Conservation (phyloP, 2,797 vertebrate genomes). For the Podarcis siculus region DNA sequence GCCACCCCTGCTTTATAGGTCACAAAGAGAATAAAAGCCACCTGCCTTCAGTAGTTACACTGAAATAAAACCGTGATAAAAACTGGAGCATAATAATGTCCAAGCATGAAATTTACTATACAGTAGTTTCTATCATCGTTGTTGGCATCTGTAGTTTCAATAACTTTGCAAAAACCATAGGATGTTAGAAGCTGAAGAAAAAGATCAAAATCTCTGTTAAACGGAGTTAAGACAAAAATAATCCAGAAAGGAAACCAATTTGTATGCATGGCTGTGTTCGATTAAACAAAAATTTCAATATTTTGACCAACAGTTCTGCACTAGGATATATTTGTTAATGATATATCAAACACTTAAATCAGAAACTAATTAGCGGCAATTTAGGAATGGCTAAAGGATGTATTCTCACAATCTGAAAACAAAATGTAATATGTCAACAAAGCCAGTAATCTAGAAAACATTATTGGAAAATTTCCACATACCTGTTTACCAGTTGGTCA, state of each 20-base stretch:
- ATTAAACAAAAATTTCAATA: not conserved
- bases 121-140: not conserved
- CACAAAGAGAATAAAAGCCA: not conserved
- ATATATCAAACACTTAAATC: not conserved
- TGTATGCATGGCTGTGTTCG: not conserved
- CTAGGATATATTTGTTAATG: not conserved
- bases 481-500: conserved; percentile 99
- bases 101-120: conserved; percentile 1
- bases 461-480: conserved; percentile 66
- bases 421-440: not conserved
- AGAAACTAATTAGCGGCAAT: not conserved
- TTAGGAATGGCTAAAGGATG: not conserved
- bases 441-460: not conserved
- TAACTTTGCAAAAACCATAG: not conserved
- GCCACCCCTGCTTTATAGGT: not conserved
- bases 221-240: not conserved
- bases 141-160: not conserved
- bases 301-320: not conserved
- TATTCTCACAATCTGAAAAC: not conserved
- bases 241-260: not conserved
- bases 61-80: not conserved
- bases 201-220: not conserved
- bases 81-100: not conserved
- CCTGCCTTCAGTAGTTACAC: not conserved
- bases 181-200: not conserved